phyloP scores from a whole-genome alignment of 1,140 invertebrate genomes.

The Macrobrachium rosenbergii region DNA sequence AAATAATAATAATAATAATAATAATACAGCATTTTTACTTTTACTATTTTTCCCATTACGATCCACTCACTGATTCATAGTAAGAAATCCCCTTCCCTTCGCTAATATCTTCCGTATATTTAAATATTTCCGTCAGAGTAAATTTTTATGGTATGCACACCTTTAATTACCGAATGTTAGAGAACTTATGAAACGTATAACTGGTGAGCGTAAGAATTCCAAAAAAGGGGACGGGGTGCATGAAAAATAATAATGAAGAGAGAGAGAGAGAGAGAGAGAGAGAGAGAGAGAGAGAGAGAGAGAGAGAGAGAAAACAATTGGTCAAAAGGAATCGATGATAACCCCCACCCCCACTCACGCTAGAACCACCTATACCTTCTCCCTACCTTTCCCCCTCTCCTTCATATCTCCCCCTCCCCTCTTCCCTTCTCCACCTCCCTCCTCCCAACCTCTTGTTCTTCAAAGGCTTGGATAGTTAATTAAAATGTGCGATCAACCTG shows the following conservation, averaged over 20 bases:
- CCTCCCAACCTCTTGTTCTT: background rate
- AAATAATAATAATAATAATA: too few species aligned
- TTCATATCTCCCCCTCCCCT: background rate
- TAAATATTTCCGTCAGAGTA: too few species aligned
- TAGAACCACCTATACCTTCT: background rate
- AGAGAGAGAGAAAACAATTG: slow-evolving; percentile 8
- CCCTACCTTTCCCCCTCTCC: slow-evolving; percentile 5
- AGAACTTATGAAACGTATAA: too few species aligned
- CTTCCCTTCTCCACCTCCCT: slow-evolving; percentile 12
- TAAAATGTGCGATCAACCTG: slow-evolving; percentile 57
- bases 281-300: slow-evolving; percentile 16
- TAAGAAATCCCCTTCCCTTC: too few species aligned
- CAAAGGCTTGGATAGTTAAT: slow-evolving; percentile 35
- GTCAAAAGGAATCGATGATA: slow-evolving; percentile 28
- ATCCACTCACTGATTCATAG: too few species aligned
- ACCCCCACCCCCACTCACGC: slow-evolving; percentile 13
- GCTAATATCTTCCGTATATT: too few species aligned
- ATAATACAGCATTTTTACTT: too few species aligned
- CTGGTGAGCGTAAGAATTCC: too few species aligned
- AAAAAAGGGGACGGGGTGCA: slow-evolving; percentile 15
- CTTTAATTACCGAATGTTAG: too few species aligned
- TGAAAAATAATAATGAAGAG: slow-evolving; percentile 18
- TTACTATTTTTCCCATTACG: too few species aligned
- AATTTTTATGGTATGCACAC: too few species aligned
- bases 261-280: slow-evolving; percentile 30